Percentiles rank a stretch among this genome's conserved stretches.
These are phyloP conservation scores for Volucella inflata DNA, from an alignment of 2,888 invertebrate species.

Conservation along the genomic window DNA sequence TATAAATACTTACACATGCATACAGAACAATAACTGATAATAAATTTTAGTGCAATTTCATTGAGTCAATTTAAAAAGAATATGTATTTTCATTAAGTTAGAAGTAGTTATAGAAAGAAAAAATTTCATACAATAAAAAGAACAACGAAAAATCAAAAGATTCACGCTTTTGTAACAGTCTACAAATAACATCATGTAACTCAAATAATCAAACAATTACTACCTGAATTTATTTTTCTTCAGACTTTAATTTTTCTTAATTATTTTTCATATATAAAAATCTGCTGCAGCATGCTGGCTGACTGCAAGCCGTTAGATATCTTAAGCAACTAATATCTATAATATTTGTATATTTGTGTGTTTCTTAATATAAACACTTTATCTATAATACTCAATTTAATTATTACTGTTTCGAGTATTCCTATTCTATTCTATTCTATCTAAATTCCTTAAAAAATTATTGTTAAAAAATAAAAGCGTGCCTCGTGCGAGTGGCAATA, in stretches of 20 bases:
- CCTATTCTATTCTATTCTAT: neutral
- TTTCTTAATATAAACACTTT: constrained; percentile 20
- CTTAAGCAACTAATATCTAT: neutral
- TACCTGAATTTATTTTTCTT: too few species aligned
- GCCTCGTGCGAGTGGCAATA: constrained; percentile 76
- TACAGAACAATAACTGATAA: constrained; percentile 13
- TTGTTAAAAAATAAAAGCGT: constrained; percentile 48
- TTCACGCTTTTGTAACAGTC: neutral
- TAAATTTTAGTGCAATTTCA: constrained; percentile 57
- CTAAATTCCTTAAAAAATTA: constrained; percentile 26
- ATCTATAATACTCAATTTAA: constrained; percentile 32
- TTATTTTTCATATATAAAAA: neutral
- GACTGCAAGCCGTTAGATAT: neutral
- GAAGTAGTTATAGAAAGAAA: constrained; percentile 6
- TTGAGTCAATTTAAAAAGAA: constrained; percentile 54
- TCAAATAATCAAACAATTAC: too few species aligned
- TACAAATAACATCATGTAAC: neutral
- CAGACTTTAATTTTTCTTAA: too few species aligned
- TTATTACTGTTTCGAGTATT: constrained; percentile 13
- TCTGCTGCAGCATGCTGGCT: neutral
- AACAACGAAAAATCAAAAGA: constrained; percentile 56
- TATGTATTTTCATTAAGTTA: neutral
- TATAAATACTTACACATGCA: neutral
- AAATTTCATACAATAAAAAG: constrained; percentile 31
- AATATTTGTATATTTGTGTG: neutral